A percentile compares a stretch with the other conserved stretches of the same genome.
phyloP scores from a whole-genome alignment of 2,113 vertebrate species.

The Silurus glanis region DNA sequence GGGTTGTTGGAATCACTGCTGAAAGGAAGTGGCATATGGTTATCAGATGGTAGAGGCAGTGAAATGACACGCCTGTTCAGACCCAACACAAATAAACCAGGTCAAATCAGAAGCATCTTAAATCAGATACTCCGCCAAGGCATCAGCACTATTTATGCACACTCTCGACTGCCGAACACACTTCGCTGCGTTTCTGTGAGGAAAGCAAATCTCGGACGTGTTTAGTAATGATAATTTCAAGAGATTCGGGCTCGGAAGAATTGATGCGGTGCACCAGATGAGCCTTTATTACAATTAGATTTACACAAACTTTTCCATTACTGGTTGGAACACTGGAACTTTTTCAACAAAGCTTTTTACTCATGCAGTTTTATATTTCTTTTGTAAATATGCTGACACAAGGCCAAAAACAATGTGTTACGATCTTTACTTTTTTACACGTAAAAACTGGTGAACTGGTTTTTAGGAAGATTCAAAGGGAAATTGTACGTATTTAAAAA shows the following conservation, averaged over 20 bases:
- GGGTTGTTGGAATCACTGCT: slow-evolving; percentile 48
- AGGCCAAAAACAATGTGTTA: slow-evolving; percentile 39
- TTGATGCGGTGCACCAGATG: slow-evolving; percentile 9
- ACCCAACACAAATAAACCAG: slow-evolving; percentile 55
- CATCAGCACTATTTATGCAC: neutral
- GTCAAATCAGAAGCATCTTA: slow-evolving; percentile 49
- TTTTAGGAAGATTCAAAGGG: slow-evolving; percentile 4
- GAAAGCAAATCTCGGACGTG: slow-evolving; percentile 1
- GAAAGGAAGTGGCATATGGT: slow-evolving; percentile 54
- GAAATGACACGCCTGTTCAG: slow-evolving; percentile 48
- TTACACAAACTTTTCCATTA: slow-evolving; percentile 46
- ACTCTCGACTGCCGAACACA: neutral
- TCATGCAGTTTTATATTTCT: slow-evolving; percentile 28
- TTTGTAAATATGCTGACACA: slow-evolving; percentile 34
- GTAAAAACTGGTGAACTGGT: slow-evolving; percentile 19
- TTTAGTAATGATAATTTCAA: slow-evolving; percentile 9
- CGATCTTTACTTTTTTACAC: slow-evolving; percentile 6
- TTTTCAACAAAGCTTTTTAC: slow-evolving; percentile 53
- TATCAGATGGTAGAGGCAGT: slow-evolving; percentile 55
- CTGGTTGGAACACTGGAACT: slow-evolving; percentile 39
- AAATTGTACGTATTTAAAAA: neutral
- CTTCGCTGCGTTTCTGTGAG: neutral
- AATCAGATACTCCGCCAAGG: slow-evolving; percentile 24
- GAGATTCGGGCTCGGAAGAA: slow-evolving; percentile 24
- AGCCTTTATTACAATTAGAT: slow-evolving; percentile 32